These are phyloP conservation scores for Chrysina gloriosa DNA, from an alignment of 2,888 invertebrate species.

Conservation along the genomic window DNA sequence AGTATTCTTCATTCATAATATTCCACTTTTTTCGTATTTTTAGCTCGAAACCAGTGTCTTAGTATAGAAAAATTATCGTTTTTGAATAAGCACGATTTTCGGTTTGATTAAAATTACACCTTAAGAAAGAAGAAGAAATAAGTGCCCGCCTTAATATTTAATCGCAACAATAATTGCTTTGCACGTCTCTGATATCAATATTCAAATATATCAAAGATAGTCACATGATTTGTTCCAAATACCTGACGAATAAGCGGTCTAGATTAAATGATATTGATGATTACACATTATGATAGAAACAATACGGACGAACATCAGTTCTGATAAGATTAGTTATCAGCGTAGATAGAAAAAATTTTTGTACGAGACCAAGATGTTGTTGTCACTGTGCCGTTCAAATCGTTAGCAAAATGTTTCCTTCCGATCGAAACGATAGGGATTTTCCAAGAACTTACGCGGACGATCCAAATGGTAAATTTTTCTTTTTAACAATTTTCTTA, in stretches of 20 bases:
- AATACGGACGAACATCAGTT: not conserved
- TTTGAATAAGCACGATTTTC: too few relatives aligned
- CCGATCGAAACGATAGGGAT: slow-evolving; percentile 13
- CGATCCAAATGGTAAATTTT: slow-evolving; percentile 11
- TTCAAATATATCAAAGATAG: not conserved
- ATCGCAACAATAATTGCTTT: too few relatives aligned
- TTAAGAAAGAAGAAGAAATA: too few relatives aligned
- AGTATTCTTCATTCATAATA: too few relatives aligned
- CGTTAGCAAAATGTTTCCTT: slow-evolving; percentile 11
- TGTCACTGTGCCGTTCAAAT: slow-evolving; percentile 3
- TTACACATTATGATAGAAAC: slow-evolving; percentile 21
- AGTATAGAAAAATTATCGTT: too few relatives aligned
- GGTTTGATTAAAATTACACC: too few relatives aligned
- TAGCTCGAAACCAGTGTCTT: too few relatives aligned
- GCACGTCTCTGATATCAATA: too few relatives aligned
- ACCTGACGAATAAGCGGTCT: not conserved
- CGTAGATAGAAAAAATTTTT: slow-evolving; percentile 8
- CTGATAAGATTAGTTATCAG: slow-evolving; percentile 24
- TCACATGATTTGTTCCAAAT: not conserved
- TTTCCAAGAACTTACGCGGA: slow-evolving; percentile 15
- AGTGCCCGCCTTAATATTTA: too few relatives aligned
- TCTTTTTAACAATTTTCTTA: not conserved
- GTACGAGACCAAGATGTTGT: not conserved
- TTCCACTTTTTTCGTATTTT: too few relatives aligned
- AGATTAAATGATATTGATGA: not conserved